Evolutionary conservation across 35 echinoderm and acorn worm genomes (phyloP).

Genomic region (Apostichopus californicus): DNA sequence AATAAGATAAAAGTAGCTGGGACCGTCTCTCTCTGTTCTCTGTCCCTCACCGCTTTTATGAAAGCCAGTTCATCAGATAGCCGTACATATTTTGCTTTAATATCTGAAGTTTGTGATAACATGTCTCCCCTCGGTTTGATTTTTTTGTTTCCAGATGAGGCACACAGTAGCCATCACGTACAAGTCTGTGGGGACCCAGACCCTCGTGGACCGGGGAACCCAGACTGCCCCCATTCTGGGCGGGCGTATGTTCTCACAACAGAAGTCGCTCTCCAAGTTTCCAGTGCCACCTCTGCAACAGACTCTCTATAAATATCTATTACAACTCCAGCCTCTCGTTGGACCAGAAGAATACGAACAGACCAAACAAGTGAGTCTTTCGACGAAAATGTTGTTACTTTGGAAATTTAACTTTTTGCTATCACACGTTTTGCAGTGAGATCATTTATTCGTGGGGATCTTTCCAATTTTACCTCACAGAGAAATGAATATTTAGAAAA

Average conservation of each 20-base stretch:
- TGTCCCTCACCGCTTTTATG: too few relatives aligned
- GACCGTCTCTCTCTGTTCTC: too few relatives aligned
- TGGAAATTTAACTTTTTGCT: too few relatives aligned
- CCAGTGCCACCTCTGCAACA: constrained; percentile 95
- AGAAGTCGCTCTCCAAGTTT: constrained; percentile 74
- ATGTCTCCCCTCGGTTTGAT: background rate
- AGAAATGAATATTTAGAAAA: too few relatives aligned
- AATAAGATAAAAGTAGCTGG: too few relatives aligned
- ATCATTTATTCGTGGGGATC: too few relatives aligned
- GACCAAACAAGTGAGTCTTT: constrained; percentile 74
- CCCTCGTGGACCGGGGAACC: constrained; percentile 32
- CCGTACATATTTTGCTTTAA: too few relatives aligned
- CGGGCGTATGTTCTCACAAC: constrained; percentile 91
- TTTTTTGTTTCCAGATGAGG: constrained; percentile 14
- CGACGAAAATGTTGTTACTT: too few relatives aligned
- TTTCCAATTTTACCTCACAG: too few relatives aligned
- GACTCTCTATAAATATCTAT: constrained; percentile 86
- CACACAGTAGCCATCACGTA: constrained; percentile 14
- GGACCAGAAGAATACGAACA: constrained; percentile 80
- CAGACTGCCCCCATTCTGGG: constrained; percentile 55
- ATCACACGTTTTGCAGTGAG: too few relatives aligned
- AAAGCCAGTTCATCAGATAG: too few relatives aligned
- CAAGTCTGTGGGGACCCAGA: constrained; percentile 31
- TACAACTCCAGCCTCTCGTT: constrained; percentile 74
- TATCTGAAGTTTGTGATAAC: too few relatives aligned